Percentiles rank a stretch among this genome's conserved stretches.
These are phyloP conservation scores for Rhopilema esculentum DNA, from an alignment of 30 jellyfish, hydroid and myxozoan genomes.

Conservation along the genomic window DNA sequence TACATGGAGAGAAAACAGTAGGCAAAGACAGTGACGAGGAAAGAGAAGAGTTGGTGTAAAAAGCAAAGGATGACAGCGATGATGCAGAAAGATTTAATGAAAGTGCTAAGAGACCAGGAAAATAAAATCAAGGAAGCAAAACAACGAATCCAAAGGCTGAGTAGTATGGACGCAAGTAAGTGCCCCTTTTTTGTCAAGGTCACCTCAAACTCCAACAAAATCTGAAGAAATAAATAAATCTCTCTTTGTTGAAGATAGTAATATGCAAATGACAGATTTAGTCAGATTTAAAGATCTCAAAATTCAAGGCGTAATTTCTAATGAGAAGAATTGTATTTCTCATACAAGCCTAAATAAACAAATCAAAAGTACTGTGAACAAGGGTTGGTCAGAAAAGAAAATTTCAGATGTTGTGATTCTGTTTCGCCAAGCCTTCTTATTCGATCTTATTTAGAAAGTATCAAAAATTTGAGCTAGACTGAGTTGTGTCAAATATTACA, in stretches of 20 bases:
- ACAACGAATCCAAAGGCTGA: too few species aligned
- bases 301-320: slow-evolving; percentile 46
- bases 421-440: slow-evolving; percentile 55
- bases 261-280: too few species aligned
- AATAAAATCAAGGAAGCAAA: background rate
- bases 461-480: slow-evolving; percentile 14
- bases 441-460: slow-evolving; percentile 56
- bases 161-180: too few species aligned
- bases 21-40: slow-evolving; percentile 11
- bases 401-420: slow-evolving; percentile 44
- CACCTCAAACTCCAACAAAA: too few species aligned
- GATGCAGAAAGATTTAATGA: slow-evolving; percentile 27
- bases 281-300: slow-evolving; percentile 48
- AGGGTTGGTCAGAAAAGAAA: slow-evolving; percentile 51
- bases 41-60: slow-evolving; percentile 2
- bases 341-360: slow-evolving; percentile 42
- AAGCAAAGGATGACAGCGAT: background rate
- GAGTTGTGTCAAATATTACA: slow-evolving; percentile 45
- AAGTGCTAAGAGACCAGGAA: slow-evolving; percentile 4
- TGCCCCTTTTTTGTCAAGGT: too few species aligned
- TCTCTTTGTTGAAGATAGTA: too few species aligned
- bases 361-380: slow-evolving; percentile 49
- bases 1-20: background rate
- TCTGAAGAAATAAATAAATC: too few species aligned
- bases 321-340: slow-evolving; percentile 36